phyloP scores from a whole-genome alignment of 92 coral and sea anemone genomes.

The Porites lobata region DNA sequence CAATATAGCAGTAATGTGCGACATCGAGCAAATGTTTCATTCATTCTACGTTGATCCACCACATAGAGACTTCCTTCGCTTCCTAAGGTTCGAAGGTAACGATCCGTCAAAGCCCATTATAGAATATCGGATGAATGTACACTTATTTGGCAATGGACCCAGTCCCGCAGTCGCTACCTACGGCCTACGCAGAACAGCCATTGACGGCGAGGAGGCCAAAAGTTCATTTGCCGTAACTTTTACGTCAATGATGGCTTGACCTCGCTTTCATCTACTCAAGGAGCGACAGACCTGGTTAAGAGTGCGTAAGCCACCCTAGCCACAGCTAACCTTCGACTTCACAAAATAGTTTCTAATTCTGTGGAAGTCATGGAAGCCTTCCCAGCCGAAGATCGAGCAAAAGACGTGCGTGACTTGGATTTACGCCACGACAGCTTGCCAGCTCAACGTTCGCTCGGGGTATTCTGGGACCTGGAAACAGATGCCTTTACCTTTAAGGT shows the following conservation, averaged over 20 bases:
- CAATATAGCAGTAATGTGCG: constrained; percentile 14
- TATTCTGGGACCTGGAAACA: too few species aligned
- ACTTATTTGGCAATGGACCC: constrained; percentile 45
- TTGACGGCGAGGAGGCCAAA: constrained; percentile 42
- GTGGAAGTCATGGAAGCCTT: constrained; percentile 43
- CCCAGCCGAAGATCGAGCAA: constrained; percentile 54
- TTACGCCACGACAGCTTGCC: too few species aligned
- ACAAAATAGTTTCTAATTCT: too few species aligned
- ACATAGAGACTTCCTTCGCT: constrained; percentile 44
- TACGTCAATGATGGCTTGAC: too few species aligned
- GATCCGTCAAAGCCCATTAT: constrained; percentile 14
- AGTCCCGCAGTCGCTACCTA: constrained; percentile 48
- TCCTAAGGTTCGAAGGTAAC: constrained; percentile 52
- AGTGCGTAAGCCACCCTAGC: too few species aligned
- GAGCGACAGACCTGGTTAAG: too few species aligned
- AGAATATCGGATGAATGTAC: constrained; percentile 54
- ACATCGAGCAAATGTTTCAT: constrained; percentile 50
- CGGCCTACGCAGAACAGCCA: constrained; percentile 43
- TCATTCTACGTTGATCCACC: constrained; percentile 41
- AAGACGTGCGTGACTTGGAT: not conserved
- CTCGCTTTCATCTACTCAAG: too few species aligned
- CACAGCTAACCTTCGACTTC: too few species aligned
- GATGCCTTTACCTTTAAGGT: too few species aligned
- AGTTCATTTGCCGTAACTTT: constrained; percentile 20
- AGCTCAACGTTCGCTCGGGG: too few species aligned